Evolutionary conservation across 2,113 vertebrate species (phyloP).

Genomic region (Chaetodon trifascialis): DNA sequence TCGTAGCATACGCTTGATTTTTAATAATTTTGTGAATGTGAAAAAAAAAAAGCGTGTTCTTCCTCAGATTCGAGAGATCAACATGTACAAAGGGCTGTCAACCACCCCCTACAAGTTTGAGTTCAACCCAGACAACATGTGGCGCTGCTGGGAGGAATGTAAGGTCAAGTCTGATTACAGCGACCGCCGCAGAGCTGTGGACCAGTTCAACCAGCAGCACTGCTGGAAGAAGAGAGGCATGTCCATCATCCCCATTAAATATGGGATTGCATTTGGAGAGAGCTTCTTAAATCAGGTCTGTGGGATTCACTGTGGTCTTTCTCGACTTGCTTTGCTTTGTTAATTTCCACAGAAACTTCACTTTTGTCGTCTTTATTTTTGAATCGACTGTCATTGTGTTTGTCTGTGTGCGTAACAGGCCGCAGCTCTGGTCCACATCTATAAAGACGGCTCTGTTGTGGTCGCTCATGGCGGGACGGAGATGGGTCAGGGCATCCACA

Average conservation of each 20-base stretch:
- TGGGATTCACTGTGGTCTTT: background rate
- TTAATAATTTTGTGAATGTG: too few relatives aligned
- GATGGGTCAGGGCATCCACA: constrained; percentile 90
- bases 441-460: constrained; percentile 89
- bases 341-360: too few relatives aligned
- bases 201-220: constrained; percentile 87
- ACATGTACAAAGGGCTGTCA: constrained; percentile 86
- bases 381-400: too few relatives aligned
- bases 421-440: constrained; percentile 88
- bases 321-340: too few relatives aligned
- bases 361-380: background rate
- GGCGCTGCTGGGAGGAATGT: constrained; percentile 88
- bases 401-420: constrained; percentile 75
- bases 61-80: constrained; percentile 86
- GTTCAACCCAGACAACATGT: constrained; percentile 84
- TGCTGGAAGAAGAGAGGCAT: constrained; percentile 91
- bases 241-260: constrained; percentile 88
- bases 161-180: constrained; percentile 80
- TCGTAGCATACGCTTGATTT: background rate
- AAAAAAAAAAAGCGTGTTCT: too few relatives aligned
- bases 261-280: constrained; percentile 83
- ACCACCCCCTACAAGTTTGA: constrained; percentile 85
- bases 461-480: constrained; percentile 88
- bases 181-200: constrained; percentile 60
- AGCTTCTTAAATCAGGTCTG: constrained; percentile 87